phyloP scores from a whole-genome alignment of 64 coral and sea anemone genomes.

The Stichodactyla mertensii region DNA sequence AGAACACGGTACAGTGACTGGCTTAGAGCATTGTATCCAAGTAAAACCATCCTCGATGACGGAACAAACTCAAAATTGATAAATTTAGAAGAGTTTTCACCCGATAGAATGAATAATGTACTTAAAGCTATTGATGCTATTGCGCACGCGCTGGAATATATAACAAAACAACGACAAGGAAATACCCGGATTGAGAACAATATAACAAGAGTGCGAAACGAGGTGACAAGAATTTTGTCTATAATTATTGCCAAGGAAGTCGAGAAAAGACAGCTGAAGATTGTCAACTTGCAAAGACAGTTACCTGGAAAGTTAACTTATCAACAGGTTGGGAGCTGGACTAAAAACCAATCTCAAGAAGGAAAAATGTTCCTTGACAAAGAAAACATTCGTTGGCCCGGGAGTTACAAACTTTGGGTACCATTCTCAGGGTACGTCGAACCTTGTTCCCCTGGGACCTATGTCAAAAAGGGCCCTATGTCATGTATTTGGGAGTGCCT shows the following conservation, averaged over 20 bases:
- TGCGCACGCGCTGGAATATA: conserved; percentile 13
- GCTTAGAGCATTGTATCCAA: conserved; percentile 1
- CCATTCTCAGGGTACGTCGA: conserved; percentile 20
- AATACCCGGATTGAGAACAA: not conserved
- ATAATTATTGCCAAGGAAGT: not conserved
- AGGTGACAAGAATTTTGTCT: not conserved
- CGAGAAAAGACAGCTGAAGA: not conserved
- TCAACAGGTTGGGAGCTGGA: conserved; percentile 41
- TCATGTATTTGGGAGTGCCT: conserved; percentile 56
- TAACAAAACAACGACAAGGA: not conserved
- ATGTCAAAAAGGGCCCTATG: not conserved
- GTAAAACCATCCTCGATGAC: not conserved
- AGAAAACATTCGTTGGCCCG: conserved; percentile 33
- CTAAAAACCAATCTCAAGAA: not conserved
- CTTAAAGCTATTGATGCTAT: conserved; percentile 50
- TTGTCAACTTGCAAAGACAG: conserved; percentile 22
- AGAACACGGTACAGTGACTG: conserved; percentile 8
- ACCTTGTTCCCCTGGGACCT: conserved; percentile 35
- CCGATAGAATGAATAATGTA: conserved; percentile 23
- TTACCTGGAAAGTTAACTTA: not conserved
- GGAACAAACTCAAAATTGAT: not conserved
- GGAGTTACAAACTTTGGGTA: not conserved
- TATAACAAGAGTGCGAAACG: not conserved
- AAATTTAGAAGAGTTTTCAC: conserved; percentile 16
- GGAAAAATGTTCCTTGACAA: conserved; percentile 14